A percentile compares a stretch with the other conserved stretches of the same genome.
These are phyloP conservation scores for Tenualosa thibaudeaui DNA, from an alignment of 2,797 vertebrate species.

Conservation along the genomic window DNA sequence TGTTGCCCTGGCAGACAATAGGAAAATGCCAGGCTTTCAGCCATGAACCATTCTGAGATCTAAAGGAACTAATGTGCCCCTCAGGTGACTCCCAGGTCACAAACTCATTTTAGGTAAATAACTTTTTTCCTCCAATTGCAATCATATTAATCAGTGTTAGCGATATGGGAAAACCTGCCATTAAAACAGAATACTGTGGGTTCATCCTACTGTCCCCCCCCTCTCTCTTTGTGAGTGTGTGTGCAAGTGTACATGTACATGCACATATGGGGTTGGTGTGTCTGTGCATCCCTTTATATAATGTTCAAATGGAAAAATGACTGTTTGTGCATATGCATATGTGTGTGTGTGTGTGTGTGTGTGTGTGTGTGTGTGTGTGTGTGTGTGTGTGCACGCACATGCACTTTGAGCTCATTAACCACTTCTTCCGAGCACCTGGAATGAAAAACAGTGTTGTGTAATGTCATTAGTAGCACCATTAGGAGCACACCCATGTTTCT, in stretches of 20 bases:
- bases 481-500: neutral
- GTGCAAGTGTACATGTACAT: neutral
- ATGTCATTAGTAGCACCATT: neutral
- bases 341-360: conserved; percentile 8
- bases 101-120: too few species aligned
- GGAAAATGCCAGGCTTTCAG: neutral
- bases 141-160: neutral
- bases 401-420: conserved; percentile 48
- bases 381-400: conserved; percentile 22
- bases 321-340: conserved; percentile 6
- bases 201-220: neutral
- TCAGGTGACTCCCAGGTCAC: neutral
- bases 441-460: conserved; percentile 29
- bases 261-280: neutral
- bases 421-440: neutral
- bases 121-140: neutral
- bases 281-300: neutral
- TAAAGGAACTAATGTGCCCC: neutral
- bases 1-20: neutral
- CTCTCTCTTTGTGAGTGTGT: neutral
- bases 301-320: neutral
- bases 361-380: neutral
- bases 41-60: neutral
- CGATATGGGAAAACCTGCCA: neutral
- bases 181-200: neutral